Evolutionary conservation across 2,888 invertebrate genomes (phyloP), one percentile per base, ranked within the genome.

Genomic region (Hermaeophaga mercurialis): DNA sequence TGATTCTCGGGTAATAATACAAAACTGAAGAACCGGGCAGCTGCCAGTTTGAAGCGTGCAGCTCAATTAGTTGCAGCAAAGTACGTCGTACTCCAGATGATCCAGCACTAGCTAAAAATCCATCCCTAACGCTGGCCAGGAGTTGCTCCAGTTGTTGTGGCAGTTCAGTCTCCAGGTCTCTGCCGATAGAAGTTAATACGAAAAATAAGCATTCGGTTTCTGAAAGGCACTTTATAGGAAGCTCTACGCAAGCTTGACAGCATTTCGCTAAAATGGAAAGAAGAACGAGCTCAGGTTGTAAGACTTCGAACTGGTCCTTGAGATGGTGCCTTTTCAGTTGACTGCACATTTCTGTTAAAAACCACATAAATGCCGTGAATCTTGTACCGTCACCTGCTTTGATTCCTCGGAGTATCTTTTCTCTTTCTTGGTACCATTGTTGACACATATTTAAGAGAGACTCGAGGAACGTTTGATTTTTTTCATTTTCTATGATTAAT

Each of bases 1-100:
- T 78, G 59, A 77, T 76, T 65, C 78, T 74, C 48, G 90, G 90
- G 78, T 90, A 90, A 79, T 95, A 95, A 78, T 94, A 95, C 54
- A 92, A 85, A 50, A 94, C 90, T 2, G 94, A 91, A 44, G 91
- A 90, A 53, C 93, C 92, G 14, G 93, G 90, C 63, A 95, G 83
- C 75, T 92, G 91, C 94, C 94, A 95, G 76, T 90, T 88, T 0
- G 91, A 90, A 1, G 94, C 94, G 77, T 92, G 91, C 54, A 94
- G 82, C 77, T 95, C 95, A 66, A 95, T 93, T 54, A 95, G 82
- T 78, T 95, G 94, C 61, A 94, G 82, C 56, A 95, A 81, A 1
- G 92, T 93, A 74, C 91, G 90, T 66, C 91, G 85, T 60, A 91
- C 89, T 64, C 87, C 85, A 2, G 90, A 87, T 44, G 88, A 84